Conservation (phyloP, 2,888 invertebrate species). For the Pristionchus arcanus region DNA sequence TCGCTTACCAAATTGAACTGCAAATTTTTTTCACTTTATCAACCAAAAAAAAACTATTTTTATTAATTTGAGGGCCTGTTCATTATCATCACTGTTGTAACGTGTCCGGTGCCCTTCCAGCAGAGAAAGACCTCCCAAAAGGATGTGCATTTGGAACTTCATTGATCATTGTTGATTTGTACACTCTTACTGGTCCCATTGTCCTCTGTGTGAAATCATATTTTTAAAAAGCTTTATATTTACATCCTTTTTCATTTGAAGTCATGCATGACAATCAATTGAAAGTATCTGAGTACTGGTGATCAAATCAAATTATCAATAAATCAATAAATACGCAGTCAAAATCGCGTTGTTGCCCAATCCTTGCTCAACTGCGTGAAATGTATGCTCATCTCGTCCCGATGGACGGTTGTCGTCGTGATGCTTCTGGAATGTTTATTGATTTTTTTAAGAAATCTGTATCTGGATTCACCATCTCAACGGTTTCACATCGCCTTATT, state of each 20-base stretch:
- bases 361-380: conserved; percentile 5
- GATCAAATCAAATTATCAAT: no score
- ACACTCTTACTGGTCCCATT: no score
- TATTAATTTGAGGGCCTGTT: no score
- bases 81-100: not conserved
- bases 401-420: not conserved
- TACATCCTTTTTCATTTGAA: no score
- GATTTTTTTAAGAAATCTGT: not conserved
- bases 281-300: no score
- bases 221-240: no score
- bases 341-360: not conserved
- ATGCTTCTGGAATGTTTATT: not conserved
- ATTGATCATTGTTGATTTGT: not conserved
- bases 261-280: not conserved
- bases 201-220: no score
- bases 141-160: not conserved
- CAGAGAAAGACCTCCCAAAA: not conserved
- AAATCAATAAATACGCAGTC: not conserved
- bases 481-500: not conserved
- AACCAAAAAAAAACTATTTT: no score
- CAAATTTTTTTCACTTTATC: no score
- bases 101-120: not conserved
- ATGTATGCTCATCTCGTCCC: not conserved
- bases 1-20: no score
- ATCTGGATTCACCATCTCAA: not conserved